Evolutionary conservation across 2,888 invertebrate genomes (phyloP), one percentile per base, ranked within the genome.

Genomic region (Orthonevra nobilis): DNA sequence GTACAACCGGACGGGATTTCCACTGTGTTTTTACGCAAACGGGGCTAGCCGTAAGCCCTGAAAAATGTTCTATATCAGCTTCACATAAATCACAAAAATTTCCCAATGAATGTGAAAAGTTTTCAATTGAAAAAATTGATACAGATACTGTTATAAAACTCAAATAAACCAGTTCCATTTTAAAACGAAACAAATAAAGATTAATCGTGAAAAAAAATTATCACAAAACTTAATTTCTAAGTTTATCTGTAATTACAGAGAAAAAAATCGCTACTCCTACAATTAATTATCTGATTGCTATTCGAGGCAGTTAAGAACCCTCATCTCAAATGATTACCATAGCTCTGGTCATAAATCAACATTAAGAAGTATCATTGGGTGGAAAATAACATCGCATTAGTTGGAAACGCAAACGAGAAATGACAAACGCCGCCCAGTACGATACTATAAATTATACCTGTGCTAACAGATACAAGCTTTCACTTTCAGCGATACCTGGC

Each of bases 401-500:
- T 12, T 30, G 28, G 10, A 50, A 50, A 28, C 14, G 9, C 36
- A 61, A 48, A 54, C 50, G 44, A 26, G 5, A 69, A 42, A 34
- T 30, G 32, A 32, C 32, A 42, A 34, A 10, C 48, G 17, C 19
- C 61, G 36, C 36, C 34, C 60, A 42, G 60, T 52, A 50, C 50
- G 5, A 52, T 61, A 52, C 14, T 52, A 70, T 17, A 15, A 20
- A 12, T 28, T 20, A 42, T 32, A 10, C 32, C 23, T 14, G 2
- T 23, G n/a, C 32, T 7, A 34, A 3, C 26, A 19, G 14, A 30
- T 40, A 9, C 10, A 23, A 64, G 32, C 64, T 64, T 64, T 64
- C 64, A 52, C 64, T 64, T 52, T 64, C 10, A 15, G 26, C 36
- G 48, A 36, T 38, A 64, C 23, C 10, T 54, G 54, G 30, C 50